These are phyloP conservation scores for Ischnus inquisitorius DNA, from an alignment of 2,888 invertebrate genomes.

Conservation along the genomic window DNA sequence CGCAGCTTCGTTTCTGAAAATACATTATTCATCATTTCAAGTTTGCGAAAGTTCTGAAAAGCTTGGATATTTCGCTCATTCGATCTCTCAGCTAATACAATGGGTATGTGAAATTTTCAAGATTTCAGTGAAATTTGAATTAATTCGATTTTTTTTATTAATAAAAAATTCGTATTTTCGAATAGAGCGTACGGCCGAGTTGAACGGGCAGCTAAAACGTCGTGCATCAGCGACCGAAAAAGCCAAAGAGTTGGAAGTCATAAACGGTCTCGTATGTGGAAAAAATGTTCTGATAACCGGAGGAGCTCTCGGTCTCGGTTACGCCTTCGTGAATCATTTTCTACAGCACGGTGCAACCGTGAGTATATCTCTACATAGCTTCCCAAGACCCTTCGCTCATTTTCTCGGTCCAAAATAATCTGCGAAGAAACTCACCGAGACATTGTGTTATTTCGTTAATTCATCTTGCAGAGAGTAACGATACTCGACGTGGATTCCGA, in stretches of 20 bases:
- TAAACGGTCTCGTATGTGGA: slow-evolving; percentile 78
- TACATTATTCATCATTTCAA: background rate
- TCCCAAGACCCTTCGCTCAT: no score
- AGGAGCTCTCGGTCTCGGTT: slow-evolving; percentile 80
- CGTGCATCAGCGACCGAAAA: slow-evolving; percentile 79
- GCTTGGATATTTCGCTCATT: background rate
- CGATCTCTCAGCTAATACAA: background rate
- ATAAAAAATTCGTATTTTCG: background rate
- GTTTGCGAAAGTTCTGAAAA: background rate
- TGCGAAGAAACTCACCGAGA: background rate
- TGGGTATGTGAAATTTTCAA: slow-evolving; percentile 22
- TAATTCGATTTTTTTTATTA: no score
- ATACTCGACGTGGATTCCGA: slow-evolving; percentile 79
- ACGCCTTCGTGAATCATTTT: slow-evolving; percentile 81
- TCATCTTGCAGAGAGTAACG: slow-evolving; percentile 76
- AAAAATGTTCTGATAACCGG: slow-evolving; percentile 82
- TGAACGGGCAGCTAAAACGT: slow-evolving; percentile 67
- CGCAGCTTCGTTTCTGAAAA: background rate
- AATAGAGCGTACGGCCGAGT: slow-evolving; percentile 42
- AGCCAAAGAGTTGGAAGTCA: slow-evolving; percentile 79
- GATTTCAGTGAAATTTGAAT: background rate
- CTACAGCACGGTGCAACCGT: slow-evolving; percentile 80
- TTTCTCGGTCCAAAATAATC: background rate
- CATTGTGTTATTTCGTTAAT: background rate
- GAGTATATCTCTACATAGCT: slow-evolving; percentile 55